Evolutionary conservation across 1,140 invertebrate species (phyloP), one percentile per base, ranked within the genome.

Genomic region (Archegozetes longisetosus): DNA sequence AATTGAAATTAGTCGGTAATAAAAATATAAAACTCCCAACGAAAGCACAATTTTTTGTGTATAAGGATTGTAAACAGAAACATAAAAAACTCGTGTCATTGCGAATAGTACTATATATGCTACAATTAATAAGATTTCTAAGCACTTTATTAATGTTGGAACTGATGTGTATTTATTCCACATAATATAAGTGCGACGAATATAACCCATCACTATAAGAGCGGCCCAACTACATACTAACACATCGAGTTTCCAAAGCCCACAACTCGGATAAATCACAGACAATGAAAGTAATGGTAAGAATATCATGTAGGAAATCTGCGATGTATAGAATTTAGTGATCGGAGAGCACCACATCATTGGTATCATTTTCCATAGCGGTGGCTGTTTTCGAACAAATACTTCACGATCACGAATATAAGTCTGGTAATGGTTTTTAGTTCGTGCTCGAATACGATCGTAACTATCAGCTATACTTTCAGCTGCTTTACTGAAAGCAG

Each of bases 241-340:
- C n/a, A 66, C 55, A 62, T 74, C 72, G n/a, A 75, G 48, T 2
- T 62, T 62, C 14, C 68, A 54, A 61, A 73, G 68, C 1, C 73
- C 73, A 68, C 73, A 75, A 13, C 68, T 70, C 3, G 74, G 74
- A 69, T 70, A 68, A 48, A 75, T 55, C 29, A 71, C 66, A 32
- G 70, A 71, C 23, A 73, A 55, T 48, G 70, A 70, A 53, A 75
- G 73, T 24, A 75, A 52, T 6, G 64, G 66, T 54, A 76, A 67
- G 64, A 69, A 75, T 6, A 69, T 49, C 52, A 74, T 69, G 60
- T 50, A 75, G 49, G 29, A 72, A 64, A 32, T 69, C 58, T 69
- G 66, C 25, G 68, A 69, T 13, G 65, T 70, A 66, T 69, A 70
- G 53, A 69, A 69, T 55, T 69, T 69, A 2, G 68, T 69, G 22